phyloP scores from a whole-genome alignment of 2,113 vertebrate species.

The Blennius ocellaris region DNA sequence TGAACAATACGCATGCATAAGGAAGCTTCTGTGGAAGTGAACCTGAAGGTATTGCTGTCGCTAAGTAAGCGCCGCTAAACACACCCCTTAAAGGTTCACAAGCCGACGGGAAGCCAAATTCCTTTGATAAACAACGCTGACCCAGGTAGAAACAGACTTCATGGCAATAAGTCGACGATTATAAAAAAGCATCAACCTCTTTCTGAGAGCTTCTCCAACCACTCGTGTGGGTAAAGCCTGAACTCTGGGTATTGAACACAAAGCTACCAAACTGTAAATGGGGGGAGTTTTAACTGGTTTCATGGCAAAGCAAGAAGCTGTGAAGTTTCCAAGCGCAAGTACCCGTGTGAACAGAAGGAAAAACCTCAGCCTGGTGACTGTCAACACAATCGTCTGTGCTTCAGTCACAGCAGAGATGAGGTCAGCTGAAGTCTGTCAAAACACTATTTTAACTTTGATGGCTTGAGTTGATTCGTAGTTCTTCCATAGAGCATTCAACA shows the following conservation, averaged over 20 bases:
- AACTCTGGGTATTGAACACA: neutral
- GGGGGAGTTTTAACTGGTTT: neutral
- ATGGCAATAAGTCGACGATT: slow-evolving; percentile 19
- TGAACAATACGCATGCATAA: neutral
- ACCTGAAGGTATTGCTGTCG: slow-evolving; percentile 36
- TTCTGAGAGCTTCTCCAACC: neutral
- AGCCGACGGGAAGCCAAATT: slow-evolving; percentile 51
- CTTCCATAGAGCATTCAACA: too few species aligned
- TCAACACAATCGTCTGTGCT: neutral
- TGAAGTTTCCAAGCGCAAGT: slow-evolving; percentile 28
- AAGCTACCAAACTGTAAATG: neutral
- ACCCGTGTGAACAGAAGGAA: neutral
- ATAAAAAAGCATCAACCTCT: neutral
- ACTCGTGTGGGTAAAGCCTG: neutral
- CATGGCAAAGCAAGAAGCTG: neutral
- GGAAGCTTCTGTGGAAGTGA: too few species aligned
- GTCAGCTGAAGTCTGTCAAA: too few species aligned
- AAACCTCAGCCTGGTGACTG: neutral
- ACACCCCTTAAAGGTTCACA: slow-evolving; percentile 57
- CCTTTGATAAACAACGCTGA: slow-evolving; percentile 56
- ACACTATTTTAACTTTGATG: too few species aligned
- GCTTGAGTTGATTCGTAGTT: too few species aligned
- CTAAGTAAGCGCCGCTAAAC: slow-evolving; percentile 38
- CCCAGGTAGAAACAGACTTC: slow-evolving; percentile 42
- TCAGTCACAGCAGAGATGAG: neutral